Percentiles rank a stretch among this genome's conserved stretches.
These are phyloP conservation scores for Sympetrum striolatum DNA, from an alignment of 2,888 invertebrate genomes.

Conservation along the genomic window DNA sequence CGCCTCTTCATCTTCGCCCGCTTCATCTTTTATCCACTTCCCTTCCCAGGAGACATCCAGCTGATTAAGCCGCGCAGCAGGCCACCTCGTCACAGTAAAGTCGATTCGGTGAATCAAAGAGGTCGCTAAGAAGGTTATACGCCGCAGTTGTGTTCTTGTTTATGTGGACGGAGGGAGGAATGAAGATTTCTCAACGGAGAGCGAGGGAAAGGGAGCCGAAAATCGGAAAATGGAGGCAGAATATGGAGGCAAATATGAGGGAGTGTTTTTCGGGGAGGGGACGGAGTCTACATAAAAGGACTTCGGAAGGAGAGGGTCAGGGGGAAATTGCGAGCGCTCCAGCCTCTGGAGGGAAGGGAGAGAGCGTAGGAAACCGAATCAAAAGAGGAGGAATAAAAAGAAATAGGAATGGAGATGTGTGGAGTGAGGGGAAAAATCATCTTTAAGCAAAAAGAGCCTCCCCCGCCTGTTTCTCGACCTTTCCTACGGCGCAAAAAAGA, in stretches of 20 bases:
- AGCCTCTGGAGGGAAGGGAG: background rate
- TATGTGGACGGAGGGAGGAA: background rate
- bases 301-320: background rate
- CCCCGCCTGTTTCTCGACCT: background rate
- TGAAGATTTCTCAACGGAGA: background rate
- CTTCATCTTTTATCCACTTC: background rate
- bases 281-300: background rate
- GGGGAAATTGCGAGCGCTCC: background rate
- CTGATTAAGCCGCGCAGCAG: conserved; percentile 16
- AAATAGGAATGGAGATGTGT: background rate
- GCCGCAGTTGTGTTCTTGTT: background rate
- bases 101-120: conserved; percentile 23
- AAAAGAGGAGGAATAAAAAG: background rate
- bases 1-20: background rate
- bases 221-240: background rate
- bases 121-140: background rate
- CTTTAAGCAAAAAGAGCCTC: background rate
- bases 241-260: background rate
- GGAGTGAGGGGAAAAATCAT: background rate
- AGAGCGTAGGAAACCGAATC: background rate
- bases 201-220: background rate
- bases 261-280: background rate
- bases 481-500: background rate
- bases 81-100: background rate
- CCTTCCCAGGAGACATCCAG: background rate